Evolutionary conservation across 2,797 vertebrate genomes (phyloP).

Genomic region (Acanthurus tractus): DNA sequence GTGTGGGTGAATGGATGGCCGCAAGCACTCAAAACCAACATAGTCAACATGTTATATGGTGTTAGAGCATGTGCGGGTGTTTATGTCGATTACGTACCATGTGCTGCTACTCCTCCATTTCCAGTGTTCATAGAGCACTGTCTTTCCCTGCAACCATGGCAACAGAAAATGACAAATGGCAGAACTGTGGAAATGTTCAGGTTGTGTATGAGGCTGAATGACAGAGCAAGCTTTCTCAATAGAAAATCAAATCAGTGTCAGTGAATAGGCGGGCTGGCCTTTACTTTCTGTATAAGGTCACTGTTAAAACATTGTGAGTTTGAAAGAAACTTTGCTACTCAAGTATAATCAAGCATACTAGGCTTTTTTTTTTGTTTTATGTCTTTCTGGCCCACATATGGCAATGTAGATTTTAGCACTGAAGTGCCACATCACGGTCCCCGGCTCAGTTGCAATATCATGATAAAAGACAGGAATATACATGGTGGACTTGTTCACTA

Average conservation of each 20-base stretch:
- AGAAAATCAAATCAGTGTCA: slow-evolving; percentile 51
- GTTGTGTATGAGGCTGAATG: slow-evolving; percentile 60
- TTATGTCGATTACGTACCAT: slow-evolving; percentile 74
- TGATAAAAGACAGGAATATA: neutral
- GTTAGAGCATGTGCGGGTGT: slow-evolving; percentile 74
- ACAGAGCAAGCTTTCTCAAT: slow-evolving; percentile 46
- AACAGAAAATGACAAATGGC: slow-evolving; percentile 82
- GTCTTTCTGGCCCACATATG: neutral
- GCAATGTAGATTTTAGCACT: neutral
- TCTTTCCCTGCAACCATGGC: slow-evolving; percentile 82
- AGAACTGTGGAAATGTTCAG: slow-evolving; percentile 69
- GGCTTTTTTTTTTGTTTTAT: neutral
- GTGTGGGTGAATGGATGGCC: slow-evolving; percentile 69
- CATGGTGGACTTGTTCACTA: neutral
- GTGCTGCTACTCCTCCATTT: slow-evolving; percentile 79
- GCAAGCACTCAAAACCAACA: slow-evolving; percentile 66
- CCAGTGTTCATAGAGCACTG: slow-evolving; percentile 72
- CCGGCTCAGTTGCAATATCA: neutral
- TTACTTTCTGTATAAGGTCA: slow-evolving; percentile 24
- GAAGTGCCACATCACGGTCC: neutral
- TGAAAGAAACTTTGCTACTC: neutral
- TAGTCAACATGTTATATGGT: slow-evolving; percentile 58
- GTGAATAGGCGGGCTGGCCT: slow-evolving; percentile 43
- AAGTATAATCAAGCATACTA: neutral
- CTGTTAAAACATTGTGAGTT: slow-evolving; percentile 25